Evolutionary conservation across 2,797 vertebrate genomes (phyloP).

Genomic region (Anabacerthia variegaticeps): DNA sequence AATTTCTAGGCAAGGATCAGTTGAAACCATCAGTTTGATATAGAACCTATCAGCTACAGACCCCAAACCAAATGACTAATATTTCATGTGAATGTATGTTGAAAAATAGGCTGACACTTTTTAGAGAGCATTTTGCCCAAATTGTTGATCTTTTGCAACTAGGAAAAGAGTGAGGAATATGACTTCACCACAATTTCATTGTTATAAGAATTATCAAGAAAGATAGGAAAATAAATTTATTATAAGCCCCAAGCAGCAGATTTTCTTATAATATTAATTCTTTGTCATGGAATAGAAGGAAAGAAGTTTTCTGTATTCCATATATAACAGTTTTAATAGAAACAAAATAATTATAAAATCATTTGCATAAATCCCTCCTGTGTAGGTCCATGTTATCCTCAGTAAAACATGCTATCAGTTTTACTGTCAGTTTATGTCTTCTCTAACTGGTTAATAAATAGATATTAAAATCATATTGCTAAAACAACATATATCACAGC

Average conservation of each 20-base stretch:
- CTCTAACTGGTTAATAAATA: background rate
- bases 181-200: background rate
- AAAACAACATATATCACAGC: background rate
- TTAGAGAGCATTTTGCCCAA: background rate
- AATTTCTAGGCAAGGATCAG: background rate
- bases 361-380: background rate
- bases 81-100: background rate
- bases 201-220: background rate
- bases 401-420: background rate
- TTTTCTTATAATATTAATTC: background rate
- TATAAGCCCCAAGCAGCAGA: background rate
- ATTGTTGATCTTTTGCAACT: background rate
- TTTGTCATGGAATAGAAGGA: background rate
- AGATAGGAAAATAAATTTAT: background rate
- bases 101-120: background rate
- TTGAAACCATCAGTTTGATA: background rate
- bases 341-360: slow-evolving; percentile 25
- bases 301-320: slow-evolving; percentile 4
- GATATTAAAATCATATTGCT: background rate
- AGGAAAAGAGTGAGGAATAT: background rate
- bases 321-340: background rate
- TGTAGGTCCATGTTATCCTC: background rate
- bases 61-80: background rate
- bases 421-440: background rate
- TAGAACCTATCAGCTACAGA: background rate